A percentile compares a stretch with the other conserved stretches of the same genome.
Evolutionary conservation across 1,140 invertebrate genomes (phyloP).

Genomic region (Bombus pyrosoma): DNA sequence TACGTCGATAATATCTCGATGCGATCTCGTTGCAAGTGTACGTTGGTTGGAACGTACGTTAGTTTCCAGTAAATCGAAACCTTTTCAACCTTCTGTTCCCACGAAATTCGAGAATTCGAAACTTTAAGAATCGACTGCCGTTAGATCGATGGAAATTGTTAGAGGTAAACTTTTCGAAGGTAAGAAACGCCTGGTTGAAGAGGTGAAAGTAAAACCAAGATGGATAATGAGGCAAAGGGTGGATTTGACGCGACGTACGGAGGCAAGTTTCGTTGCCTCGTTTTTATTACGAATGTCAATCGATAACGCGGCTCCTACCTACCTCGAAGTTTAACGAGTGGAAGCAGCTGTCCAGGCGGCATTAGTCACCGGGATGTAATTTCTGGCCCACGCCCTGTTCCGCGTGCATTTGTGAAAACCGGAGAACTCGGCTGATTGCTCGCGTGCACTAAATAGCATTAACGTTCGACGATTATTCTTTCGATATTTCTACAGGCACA

Average conservation of each 20-base stretch:
- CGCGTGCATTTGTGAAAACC: background rate
- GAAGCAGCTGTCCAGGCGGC: slow-evolving; percentile 36
- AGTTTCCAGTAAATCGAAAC: background rate
- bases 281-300: slow-evolving; percentile 39
- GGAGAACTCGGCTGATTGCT: background rate
- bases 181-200: background rate
- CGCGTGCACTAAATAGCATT: background rate
- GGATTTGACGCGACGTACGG: no score
- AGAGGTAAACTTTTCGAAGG: background rate
- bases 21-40: slow-evolving; percentile 37
- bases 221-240: background rate
- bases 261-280: background rate
- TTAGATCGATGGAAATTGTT: background rate
- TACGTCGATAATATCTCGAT: slow-evolving; percentile 5
- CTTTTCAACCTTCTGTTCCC: background rate
- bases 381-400: slow-evolving; percentile 18
- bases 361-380: slow-evolving; percentile 50
- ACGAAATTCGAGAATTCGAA: background rate
- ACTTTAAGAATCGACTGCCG: background rate
- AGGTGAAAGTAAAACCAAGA: background rate
- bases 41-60: slow-evolving; percentile 27
- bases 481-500: background rate
- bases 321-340: slow-evolving; percentile 36
- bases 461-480: background rate
- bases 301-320: slow-evolving; percentile 11